Conservation (phyloP, 92 coral and sea anemone species). For the Micromussa lordhowensis region DNA sequence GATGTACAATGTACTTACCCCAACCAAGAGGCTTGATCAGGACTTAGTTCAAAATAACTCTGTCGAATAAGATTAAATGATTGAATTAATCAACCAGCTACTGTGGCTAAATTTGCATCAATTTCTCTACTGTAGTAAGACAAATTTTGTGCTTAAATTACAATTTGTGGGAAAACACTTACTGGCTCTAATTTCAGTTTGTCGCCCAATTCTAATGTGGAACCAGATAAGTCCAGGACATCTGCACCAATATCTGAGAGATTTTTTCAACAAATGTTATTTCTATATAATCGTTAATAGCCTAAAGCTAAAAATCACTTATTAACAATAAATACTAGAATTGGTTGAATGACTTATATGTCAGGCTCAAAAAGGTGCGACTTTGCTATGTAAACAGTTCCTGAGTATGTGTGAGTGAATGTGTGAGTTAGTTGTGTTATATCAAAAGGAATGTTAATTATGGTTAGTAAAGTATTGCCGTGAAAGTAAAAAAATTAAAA, state of each 20-base stretch:
- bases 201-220: slow-evolving; percentile 85
- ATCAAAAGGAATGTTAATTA: too few species aligned
- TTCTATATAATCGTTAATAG: too few species aligned
- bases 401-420: too few species aligned
- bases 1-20: slow-evolving; percentile 57
- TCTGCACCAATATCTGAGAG: slow-evolving; percentile 94
- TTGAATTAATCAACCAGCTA: neutral
- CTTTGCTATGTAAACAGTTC: too few species aligned
- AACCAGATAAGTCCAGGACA: slow-evolving; percentile 92
- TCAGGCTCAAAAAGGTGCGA: too few species aligned
- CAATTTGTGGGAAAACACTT: slow-evolving; percentile 11
- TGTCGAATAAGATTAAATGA: slow-evolving; percentile 11
- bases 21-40: slow-evolving; percentile 86
- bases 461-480: too few species aligned
- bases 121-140: neutral
- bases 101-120: neutral
- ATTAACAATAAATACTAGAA: too few species aligned
- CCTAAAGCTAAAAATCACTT: too few species aligned
- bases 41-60: slow-evolving; percentile 88
- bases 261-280: too few species aligned
- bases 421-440: too few species aligned
- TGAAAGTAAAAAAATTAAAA: too few species aligned
- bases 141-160: neutral
- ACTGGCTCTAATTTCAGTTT: slow-evolving; percentile 87
- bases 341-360: too few species aligned